Conservation (phyloP, 2,888 invertebrate species). For the Stenichneumon culpator region DNA sequence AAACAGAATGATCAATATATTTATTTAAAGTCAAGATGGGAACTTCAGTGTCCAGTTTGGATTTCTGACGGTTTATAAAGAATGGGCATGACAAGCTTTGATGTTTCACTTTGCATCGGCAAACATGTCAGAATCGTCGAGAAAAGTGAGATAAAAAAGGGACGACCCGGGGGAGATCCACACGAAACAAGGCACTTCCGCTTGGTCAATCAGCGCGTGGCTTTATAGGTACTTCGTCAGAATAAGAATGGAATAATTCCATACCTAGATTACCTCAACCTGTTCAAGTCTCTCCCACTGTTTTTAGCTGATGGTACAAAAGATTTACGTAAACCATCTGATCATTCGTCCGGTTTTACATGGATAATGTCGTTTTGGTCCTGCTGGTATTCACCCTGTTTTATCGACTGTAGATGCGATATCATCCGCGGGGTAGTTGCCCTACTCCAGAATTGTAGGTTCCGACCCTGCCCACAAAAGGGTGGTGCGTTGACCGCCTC, state of each 20-base stretch:
- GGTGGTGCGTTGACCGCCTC: not conserved
- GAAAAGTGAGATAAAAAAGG: constrained; percentile 7
- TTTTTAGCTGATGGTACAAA: constrained; percentile 22
- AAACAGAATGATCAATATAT: not conserved
- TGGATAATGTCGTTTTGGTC: constrained; percentile 2
- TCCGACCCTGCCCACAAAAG: not conserved
- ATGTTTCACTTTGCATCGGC: constrained; percentile 59
- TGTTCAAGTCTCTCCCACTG: too few species aligned
- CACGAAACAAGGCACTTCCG: constrained; percentile 78
- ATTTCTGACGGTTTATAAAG: not conserved
- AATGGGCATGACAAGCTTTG: constrained; percentile 62
- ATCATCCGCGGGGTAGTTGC: not conserved
- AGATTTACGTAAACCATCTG: constrained; percentile 1
- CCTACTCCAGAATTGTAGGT: not conserved
- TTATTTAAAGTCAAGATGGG: not conserved
- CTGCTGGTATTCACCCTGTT: not conserved
- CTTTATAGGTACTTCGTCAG: not conserved
- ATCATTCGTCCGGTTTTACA: not conserved
- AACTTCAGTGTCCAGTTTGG: too few species aligned
- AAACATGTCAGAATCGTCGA: not conserved
- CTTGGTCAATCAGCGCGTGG: constrained; percentile 77
- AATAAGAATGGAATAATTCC: not conserved
- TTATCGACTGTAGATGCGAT: not conserved
- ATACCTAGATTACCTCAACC: too few species aligned
- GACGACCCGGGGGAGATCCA: constrained; percentile 20